Conservation (phyloP, 2,113 vertebrate species). For the Setophaga coronata region DNA sequence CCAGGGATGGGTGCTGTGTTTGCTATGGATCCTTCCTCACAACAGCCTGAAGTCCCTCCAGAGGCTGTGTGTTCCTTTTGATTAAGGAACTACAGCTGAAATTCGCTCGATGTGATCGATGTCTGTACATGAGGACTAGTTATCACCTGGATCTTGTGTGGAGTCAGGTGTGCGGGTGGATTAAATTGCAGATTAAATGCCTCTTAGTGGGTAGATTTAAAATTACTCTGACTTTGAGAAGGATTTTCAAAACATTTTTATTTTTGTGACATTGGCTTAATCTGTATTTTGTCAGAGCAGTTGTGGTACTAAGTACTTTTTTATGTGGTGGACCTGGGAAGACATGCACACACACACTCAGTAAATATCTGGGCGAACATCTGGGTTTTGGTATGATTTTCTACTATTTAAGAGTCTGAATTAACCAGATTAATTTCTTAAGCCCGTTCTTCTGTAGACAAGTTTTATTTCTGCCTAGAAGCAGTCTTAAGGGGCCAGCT, state of each 20-base stretch:
- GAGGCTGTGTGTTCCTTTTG: neutral
- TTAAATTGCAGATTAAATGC: neutral
- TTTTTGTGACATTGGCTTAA: neutral
- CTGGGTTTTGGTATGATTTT: neutral
- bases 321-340: neutral
- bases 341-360: rapidly evolving
- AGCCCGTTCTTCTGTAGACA: neutral
- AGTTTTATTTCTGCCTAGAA: neutral
- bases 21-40: rapidly evolving
- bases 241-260: neutral
- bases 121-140: neutral
- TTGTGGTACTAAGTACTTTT: neutral
- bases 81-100: neutral
- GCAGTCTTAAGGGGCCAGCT: neutral
- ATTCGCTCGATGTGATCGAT: neutral
- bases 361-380: neutral
- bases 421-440: neutral
- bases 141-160: neutral
- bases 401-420: neutral
- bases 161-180: neutral
- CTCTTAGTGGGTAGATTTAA: neutral
- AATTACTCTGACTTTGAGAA: neutral
- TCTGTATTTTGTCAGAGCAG: neutral
- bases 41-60: rapidly evolving
- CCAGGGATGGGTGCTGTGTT: rapidly evolving